Evolutionary conservation across 2,888 invertebrate genomes (phyloP), one percentile per base, ranked within the genome.

Genomic region (Acrocyrtus sp.): DNA sequence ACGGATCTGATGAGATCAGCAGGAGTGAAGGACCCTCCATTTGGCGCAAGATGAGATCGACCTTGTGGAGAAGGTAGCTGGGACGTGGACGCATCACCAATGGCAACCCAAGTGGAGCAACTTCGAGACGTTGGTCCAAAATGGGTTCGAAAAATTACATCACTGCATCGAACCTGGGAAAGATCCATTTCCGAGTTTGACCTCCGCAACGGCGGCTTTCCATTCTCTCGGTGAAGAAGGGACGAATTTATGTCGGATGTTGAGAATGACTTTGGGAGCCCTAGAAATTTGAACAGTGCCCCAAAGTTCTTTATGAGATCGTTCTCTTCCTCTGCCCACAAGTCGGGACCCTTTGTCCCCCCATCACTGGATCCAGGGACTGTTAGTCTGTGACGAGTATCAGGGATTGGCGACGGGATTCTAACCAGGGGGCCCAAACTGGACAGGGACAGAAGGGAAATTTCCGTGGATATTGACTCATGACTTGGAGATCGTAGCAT

Each of bases 101-200:
- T 93, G 78, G 91, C 93, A 0, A 93, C 94, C 93, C 94, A 94
- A 0, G 93, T 94, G 77, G 92, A 92, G 84, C 93, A 93, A 0
- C 93, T 93, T 3, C 94, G 87, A 10, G 88, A 89, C 21, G 88
- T 86, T 68, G 87, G 87, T 66, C 90, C 90, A 74, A 91, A 84
- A 56, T 89, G 85, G 1, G 87, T 86, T 73, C 88, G 87, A 78
- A 82, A 81, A 21, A 79, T 80, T 4, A 80, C 77, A 58, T 76
- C 88, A 83, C 81, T 88, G 87, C 48, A 88, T 4, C 78, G 77
- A 41, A 80, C 75, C 83, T 22, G 87, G 78, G 88, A 88, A n/a
- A 89, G 84, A 0, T 88, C 88, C 75, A 89, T 82, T 56, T 89
- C 88, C 0, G 89, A 89, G 17, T 88, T 88, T 22, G 81, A 77